phyloP scores from a whole-genome alignment of 2,113 vertebrate species.

The Triplophysa siluroides region DNA sequence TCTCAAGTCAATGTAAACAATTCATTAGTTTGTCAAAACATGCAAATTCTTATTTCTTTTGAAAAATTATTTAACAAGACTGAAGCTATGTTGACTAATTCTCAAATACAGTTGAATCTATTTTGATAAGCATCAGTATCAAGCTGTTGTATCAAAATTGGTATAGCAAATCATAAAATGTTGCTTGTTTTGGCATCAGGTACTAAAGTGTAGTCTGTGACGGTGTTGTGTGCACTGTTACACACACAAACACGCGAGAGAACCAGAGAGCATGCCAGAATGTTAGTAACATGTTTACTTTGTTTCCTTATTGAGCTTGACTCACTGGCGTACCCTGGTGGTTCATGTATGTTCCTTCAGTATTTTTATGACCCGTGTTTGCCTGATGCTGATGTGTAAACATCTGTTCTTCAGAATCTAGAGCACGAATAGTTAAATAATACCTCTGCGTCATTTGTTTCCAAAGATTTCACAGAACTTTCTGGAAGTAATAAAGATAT shows the following conservation, averaged over 20 bases:
- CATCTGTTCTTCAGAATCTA: conserved; percentile 4
- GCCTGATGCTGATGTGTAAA: conserved; percentile 9
- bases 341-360: conserved; percentile 39
- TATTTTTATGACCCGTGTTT: not conserved
- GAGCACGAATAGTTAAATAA: conserved; percentile 43
- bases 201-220: too few relatives aligned
- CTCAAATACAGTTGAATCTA: too few relatives aligned
- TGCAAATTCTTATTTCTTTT: too few relatives aligned
- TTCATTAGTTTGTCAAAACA: too few relatives aligned
- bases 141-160: too few relatives aligned
- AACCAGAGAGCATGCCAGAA: conserved; percentile 3
- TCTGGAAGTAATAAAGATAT: conserved; percentile 6
- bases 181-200: too few relatives aligned
- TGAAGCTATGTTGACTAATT: too few relatives aligned
- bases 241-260: not conserved
- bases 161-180: too few relatives aligned
- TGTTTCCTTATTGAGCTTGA: conserved; percentile 25
- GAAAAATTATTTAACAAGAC: too few relatives aligned
- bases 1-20: too few relatives aligned
- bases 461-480: not conserved
- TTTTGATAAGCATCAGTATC: too few relatives aligned
- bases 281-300: conserved; percentile 13
- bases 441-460: not conserved
- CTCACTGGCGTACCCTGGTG: conserved; percentile 32
- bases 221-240: too few relatives aligned